Conservation (phyloP, 2,113 vertebrate genomes). For the Spermophilus dauricus region DNA sequence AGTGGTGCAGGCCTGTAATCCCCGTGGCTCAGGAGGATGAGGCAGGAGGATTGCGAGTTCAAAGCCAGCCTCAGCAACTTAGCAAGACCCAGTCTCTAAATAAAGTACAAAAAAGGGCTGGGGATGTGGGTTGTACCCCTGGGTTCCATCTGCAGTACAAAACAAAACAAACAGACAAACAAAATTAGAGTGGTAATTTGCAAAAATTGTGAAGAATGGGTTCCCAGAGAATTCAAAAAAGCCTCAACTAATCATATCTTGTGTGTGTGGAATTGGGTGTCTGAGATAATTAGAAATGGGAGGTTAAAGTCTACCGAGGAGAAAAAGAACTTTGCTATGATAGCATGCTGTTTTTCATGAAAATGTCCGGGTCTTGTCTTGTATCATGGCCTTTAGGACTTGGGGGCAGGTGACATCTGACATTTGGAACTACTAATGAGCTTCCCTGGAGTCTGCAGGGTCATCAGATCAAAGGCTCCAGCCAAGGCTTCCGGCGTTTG, state of each 20-base stretch:
- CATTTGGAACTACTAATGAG: conserved; percentile 20
- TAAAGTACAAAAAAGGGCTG: too few species aligned
- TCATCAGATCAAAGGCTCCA: not conserved
- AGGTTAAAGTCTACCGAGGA: not conserved
- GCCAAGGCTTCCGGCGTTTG: not conserved
- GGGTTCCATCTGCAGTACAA: too few species aligned
- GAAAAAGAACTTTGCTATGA: not conserved
- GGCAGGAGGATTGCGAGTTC: too few species aligned
- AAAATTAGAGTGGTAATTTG: not conserved
- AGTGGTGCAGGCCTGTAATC: too few species aligned
- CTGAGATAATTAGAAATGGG: not conserved
- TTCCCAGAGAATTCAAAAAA: not conserved
- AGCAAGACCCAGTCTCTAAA: too few species aligned
- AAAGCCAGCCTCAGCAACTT: too few species aligned
- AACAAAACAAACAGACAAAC: too few species aligned
- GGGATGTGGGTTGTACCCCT: too few species aligned
- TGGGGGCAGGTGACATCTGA: not conserved
- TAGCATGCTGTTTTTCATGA: not conserved
- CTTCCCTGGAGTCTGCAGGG: not conserved
- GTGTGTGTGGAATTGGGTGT: not conserved
- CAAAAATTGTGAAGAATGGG: not conserved
- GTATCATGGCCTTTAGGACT: not conserved
- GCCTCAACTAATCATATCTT: not conserved
- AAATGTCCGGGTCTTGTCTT: not conserved
- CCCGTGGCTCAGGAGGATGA: too few species aligned